Evolutionary conservation across 2,113 vertebrate genomes (phyloP).

Genomic region (Gobiocypris rarus): DNA sequence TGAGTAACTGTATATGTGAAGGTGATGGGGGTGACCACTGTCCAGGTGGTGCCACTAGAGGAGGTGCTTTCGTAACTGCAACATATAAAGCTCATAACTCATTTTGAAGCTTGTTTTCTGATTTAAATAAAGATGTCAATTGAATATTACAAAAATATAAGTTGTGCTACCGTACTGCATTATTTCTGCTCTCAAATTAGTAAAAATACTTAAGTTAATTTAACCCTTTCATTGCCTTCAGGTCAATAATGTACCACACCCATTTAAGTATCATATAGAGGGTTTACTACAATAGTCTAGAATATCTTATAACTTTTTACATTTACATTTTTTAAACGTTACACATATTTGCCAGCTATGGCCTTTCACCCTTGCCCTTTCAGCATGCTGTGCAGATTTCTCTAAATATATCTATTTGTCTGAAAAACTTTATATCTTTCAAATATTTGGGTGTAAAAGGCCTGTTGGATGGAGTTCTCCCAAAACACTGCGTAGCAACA

Average conservation of each 20-base stretch:
- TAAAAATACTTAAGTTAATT: too few species aligned
- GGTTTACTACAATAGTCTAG: too few species aligned
- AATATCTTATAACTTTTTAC: too few species aligned
- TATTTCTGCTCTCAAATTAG: background rate
- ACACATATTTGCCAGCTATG: too few species aligned
- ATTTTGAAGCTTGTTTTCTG: constrained; percentile 1
- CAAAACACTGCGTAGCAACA: background rate
- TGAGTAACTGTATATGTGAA: constrained; percentile 82
- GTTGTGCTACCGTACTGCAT: background rate
- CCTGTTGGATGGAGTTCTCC: background rate
- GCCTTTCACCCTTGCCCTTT: too few species aligned
- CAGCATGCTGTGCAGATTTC: too few species aligned
- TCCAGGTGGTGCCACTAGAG: constrained; percentile 75
- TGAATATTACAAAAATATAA: background rate
- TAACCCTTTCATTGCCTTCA: background rate
- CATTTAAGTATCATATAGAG: too few species aligned
- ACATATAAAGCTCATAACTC: constrained; percentile 56
- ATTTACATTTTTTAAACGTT: too few species aligned
- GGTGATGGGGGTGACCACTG: constrained; percentile 77
- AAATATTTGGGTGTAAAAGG: background rate
- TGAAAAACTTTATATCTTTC: background rate
- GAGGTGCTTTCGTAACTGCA: constrained; percentile 73
- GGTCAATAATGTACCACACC: background rate
- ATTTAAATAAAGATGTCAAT: background rate
- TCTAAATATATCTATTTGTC: too few species aligned